Conservation (phyloP, 2,888 invertebrate species). For the Esperia sulphurella region DNA sequence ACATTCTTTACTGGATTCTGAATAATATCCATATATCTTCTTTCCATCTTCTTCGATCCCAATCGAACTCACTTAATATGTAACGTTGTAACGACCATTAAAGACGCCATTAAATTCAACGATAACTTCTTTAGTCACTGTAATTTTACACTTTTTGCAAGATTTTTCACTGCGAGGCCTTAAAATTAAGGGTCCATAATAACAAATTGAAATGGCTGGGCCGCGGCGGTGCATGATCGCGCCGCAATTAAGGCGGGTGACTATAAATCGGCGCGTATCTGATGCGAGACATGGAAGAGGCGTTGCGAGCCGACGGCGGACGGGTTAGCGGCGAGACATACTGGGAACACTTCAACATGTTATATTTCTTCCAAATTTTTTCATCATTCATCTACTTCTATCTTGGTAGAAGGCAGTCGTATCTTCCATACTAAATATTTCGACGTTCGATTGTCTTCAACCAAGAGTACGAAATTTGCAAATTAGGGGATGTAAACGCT, state of each 20-base stretch:
- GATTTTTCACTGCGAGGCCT: not conserved
- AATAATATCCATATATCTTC: no score
- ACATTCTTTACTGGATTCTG: no score
- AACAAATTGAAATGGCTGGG: constrained; percentile 66
- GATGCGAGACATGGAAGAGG: constrained; percentile 73
- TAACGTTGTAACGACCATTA: not conserved
- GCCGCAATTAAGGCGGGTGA: constrained; percentile 66
- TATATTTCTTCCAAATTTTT: not conserved
- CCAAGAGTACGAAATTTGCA: no score
- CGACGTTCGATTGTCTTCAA: no score
- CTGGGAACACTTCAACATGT: constrained; percentile 13
- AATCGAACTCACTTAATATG: not conserved
- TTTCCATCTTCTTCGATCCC: no score
- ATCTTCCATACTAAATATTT: no score
- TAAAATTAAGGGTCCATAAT: constrained; percentile 49
- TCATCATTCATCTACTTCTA: no score
- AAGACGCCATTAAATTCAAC: not conserved
- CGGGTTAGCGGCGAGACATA: constrained; percentile 23
- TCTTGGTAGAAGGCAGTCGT: no score
- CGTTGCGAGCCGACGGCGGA: constrained; percentile 51
- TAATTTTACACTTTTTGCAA: not conserved
- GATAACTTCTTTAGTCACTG: not conserved
- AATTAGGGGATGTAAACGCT: no score
- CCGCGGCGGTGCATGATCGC: constrained; percentile 40
- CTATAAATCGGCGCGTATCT: constrained; percentile 66